Evolutionary conservation across 2,888 invertebrate species (phyloP).

Genomic region (Cheilosia grossa): DNA sequence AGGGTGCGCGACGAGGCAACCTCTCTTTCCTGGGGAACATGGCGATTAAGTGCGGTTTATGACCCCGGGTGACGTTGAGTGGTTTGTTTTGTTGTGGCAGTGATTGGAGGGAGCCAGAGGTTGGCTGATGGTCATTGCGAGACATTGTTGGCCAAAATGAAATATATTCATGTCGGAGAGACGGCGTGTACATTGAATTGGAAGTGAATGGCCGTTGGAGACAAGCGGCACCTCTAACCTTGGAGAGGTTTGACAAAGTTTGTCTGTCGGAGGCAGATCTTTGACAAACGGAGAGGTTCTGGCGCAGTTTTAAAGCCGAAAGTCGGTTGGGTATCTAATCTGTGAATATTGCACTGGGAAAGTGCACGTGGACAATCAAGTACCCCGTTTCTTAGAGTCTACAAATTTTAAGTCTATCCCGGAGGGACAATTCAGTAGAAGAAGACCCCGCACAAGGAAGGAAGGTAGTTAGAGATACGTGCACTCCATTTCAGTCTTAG

Average conservation of each 20-base stretch:
- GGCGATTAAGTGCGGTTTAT: constrained; percentile 71
- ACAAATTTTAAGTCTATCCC: no score
- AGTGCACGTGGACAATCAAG: no score
- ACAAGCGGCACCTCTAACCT: constrained; percentile 48
- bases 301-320: no score
- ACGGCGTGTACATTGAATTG: not conserved
- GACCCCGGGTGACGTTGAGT: constrained; percentile 66
- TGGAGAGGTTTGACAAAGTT: constrained; percentile 2
- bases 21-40: constrained; percentile 31
- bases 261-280: no score
- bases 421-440: no score
- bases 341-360: no score
- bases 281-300: no score
- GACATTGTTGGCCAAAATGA: constrained; percentile 34
- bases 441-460: no score
- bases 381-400: no score
- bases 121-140: constrained; percentile 28
- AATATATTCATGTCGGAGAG: constrained; percentile 14
- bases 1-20: constrained; percentile 1
- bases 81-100: constrained; percentile 34
- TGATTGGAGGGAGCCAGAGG: constrained; percentile 40
- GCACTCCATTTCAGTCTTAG: no score
- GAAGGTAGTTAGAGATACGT: no score
- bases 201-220: constrained; percentile 16
- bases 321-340: no score